Base-by-base conservation (phyloP, 2,113 vertebrate genomes). In the Syrmaticus mikado region DNA sequence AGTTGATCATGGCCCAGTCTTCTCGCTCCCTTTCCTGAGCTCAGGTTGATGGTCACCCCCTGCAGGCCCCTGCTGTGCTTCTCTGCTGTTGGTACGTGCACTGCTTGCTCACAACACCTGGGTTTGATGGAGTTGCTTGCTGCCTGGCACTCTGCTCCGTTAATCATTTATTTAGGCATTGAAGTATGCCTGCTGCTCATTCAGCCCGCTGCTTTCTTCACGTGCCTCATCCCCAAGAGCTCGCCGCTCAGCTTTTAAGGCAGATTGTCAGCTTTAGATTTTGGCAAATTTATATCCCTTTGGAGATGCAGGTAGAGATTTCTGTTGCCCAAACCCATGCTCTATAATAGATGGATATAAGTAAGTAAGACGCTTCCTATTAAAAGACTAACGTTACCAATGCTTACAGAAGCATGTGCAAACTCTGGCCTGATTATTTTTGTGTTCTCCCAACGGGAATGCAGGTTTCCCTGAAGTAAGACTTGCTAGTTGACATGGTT, bases 51-150 rank as follows among this genome's bases (percentile, higher is more conserved):
- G 1, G 0, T 92, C 1, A 1, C 45, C 83, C 70, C 76, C 40
- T 45, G 10, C 50, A 73, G 43, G 38, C 48, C 2, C 1, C 11
- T 5, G 32, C 67, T 67, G 52, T 10, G 5, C 80, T 79, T 10
- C 13, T 48, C 18, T 57, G 58, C 4, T 40, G 4, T 0, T 19
- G 41, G 13, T 61, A 24, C 0, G 0, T 64, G 53, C 41, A 11
- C 0, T 0, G 0, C 64, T 48, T 68, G 53, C 34, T 36, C 66
- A 15, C 22, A 57, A 17, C 17, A 10, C 4, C 1, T 21, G 73
- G 46, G n/a, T 25, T 8, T 43, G 68, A 17, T 34, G 84, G 65
- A 38, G 8, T 57, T 82, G 27, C 22, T 28, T 14, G 4, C 32
- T 80, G 48, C 71, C 25, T 46, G 62, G 25, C 52, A 21, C 52